Conservation (phyloP, 2,797 vertebrate species). For the Siniperca undulata region DNA sequence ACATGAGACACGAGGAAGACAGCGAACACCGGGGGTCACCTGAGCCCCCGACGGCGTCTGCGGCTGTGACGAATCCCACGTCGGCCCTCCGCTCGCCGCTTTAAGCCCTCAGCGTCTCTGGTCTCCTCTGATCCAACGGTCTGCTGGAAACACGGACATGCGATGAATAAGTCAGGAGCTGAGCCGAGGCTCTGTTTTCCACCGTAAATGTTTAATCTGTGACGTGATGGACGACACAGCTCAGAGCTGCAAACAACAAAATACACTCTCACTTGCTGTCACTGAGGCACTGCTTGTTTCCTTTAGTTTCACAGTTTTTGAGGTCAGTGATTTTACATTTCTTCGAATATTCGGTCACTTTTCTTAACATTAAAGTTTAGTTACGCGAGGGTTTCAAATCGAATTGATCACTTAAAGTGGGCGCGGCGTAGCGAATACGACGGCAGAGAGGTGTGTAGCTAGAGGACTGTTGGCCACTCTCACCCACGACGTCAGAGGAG, state of each 20-base stretch:
- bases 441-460: too few relatives aligned
- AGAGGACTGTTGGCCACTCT: too few relatives aligned
- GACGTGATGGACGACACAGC: conserved; percentile 23
- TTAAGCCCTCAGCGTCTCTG: conserved; percentile 11
- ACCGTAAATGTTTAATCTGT: conserved; percentile 66
- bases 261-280: background rate
- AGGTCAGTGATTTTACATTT: too few relatives aligned
- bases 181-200: conserved; percentile 46
- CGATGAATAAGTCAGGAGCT: conserved; percentile 36
- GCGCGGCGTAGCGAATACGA: too few relatives aligned
- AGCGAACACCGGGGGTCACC: conserved; percentile 28
- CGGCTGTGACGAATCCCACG: conserved; percentile 20
- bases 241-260: background rate
- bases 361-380: background rate
- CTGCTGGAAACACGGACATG: background rate
- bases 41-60: conserved; percentile 36
- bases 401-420: background rate
- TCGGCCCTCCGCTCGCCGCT: background rate
- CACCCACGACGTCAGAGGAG: too few relatives aligned
- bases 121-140: conserved; percentile 46
- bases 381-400: background rate
- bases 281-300: background rate
- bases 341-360: too few relatives aligned
- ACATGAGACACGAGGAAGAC: conserved; percentile 35
- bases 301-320: too few relatives aligned